Evolutionary conservation across 2,113 vertebrate species (phyloP).

Genomic region (Delphinapterus leucas): DNA sequence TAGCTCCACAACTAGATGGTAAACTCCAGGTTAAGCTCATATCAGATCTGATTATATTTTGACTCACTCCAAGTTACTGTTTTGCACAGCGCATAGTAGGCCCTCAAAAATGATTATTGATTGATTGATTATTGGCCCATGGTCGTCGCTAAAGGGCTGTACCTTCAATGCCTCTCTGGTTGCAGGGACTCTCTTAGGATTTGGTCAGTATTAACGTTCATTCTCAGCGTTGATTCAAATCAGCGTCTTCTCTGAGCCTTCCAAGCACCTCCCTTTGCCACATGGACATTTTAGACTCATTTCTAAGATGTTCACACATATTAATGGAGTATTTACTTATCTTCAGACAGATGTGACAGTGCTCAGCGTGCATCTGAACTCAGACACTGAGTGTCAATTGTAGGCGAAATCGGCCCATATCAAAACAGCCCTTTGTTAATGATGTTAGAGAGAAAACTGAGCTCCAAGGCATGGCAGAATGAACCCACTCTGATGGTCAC

Average conservation of each 20-base stretch:
- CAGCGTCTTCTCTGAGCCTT: neutral
- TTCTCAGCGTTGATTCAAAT: neutral
- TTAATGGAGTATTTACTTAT: conserved; percentile 41
- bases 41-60: neutral
- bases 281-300: neutral
- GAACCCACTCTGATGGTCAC: neutral
- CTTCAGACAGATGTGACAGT: conserved; percentile 42
- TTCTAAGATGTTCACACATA: conserved; percentile 21
- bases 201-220: neutral
- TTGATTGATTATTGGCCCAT: neutral
- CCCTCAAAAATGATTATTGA: neutral
- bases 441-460: neutral
- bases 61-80: neutral
- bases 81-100: neutral
- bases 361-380: conserved; percentile 42
- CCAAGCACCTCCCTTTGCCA: neutral
- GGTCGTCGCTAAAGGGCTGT: neutral
- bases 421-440: conserved; percentile 20
- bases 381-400: conserved; percentile 5
- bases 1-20: neutral
- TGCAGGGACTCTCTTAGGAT: neutral
- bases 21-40: neutral
- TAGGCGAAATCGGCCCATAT: neutral
- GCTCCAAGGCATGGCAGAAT: neutral
- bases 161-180: neutral